Base-by-base conservation (phyloP, 1,140 invertebrate genomes). In the Dendrolimus kikuchii region DNA sequence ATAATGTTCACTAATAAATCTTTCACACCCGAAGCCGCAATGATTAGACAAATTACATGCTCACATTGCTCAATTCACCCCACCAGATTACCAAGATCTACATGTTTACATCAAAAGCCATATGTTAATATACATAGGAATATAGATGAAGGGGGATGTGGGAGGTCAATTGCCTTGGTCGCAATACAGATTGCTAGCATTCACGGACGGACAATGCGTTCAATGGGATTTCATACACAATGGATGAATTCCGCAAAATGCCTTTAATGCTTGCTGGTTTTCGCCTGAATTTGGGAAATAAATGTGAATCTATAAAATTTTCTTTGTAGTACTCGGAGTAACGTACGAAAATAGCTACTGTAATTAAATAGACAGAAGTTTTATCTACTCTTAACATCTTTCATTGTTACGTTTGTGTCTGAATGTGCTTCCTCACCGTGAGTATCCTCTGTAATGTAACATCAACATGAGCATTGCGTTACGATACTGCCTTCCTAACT, bases 21-120 rank as follows among this genome's bases (percentile, higher is more conserved):
- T 61, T 53, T 54, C 38, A 40, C 59, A 57, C 55, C 51, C 53
- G 54, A 51, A 56, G 56, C 51, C 51, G 39, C 51, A 51, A 61
- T 61, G 55, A 57, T 57, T 54, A 51, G 48, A 57, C 59, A 57
- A 61, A 61, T 61, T 57, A 57, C 55, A 57, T 54, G 55, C 38
- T 40, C 54, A 48, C 50, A 56, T 51, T 51, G 46, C 40, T 6
- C 38, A 36, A 38, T 2, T 23, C 23, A 23, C 1, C 1, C 23
- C 23, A 23, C 55, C 55, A 57, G 40, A 48, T 7, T 37, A 44
- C 0, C 7, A n/a, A 10, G 45, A 46, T 10, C 45, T 10, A 6
- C n/a, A 7, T 42, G n/a, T 7, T 42, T 23, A 23, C 23, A 23
- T 23, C 23, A 23, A 23, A 23, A 23, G 23, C 1, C 23, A 23